Percentiles rank a stretch among this genome's conserved stretches.
These are phyloP conservation scores for Anser cygnoides DNA, from an alignment of 2,113 vertebrate genomes.

Conservation along the genomic window DNA sequence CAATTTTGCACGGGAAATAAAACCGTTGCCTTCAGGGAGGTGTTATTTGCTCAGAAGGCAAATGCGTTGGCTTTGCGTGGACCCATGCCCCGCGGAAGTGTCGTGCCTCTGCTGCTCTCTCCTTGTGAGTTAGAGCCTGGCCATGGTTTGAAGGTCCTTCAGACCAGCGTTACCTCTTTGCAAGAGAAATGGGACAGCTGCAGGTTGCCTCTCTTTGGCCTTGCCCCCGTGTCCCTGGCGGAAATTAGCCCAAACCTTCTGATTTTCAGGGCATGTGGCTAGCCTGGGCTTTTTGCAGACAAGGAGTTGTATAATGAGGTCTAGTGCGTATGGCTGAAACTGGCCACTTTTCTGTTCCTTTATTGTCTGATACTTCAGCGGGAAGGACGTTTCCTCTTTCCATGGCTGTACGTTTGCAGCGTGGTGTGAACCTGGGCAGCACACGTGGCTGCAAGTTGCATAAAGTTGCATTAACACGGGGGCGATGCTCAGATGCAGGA, in stretches of 20 bases:
- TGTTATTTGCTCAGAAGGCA: fast-evolving
- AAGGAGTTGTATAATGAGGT: not conserved
- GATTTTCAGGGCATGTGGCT: not conserved
- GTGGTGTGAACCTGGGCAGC: not conserved
- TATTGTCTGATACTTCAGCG: not conserved
- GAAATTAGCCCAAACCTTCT: not conserved
- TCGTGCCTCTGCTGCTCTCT: fast-evolving
- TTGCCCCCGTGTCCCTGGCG: fast-evolving
- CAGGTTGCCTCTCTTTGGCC: not conserved
- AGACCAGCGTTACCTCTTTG: not conserved
- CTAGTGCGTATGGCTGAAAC: fast-evolving
- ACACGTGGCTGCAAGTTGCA: not conserved
- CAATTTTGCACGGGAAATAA: not conserved
- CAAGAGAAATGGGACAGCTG: not conserved
- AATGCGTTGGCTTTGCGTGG: fast-evolving
- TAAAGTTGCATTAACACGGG: not conserved
- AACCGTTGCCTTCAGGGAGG: not conserved
- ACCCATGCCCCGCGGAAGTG: fast-evolving
- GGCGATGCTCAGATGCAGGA: fast-evolving
- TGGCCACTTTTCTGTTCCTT: fast-evolving
- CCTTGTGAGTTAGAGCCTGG: fast-evolving
- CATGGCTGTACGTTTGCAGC: fast-evolving
- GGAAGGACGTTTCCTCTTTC: not conserved
- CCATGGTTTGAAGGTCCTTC: fast-evolving
- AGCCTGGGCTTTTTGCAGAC: fast-evolving